Conservation (phyloP, 2,888 invertebrate genomes). For the Acholoe squamosa region DNA sequence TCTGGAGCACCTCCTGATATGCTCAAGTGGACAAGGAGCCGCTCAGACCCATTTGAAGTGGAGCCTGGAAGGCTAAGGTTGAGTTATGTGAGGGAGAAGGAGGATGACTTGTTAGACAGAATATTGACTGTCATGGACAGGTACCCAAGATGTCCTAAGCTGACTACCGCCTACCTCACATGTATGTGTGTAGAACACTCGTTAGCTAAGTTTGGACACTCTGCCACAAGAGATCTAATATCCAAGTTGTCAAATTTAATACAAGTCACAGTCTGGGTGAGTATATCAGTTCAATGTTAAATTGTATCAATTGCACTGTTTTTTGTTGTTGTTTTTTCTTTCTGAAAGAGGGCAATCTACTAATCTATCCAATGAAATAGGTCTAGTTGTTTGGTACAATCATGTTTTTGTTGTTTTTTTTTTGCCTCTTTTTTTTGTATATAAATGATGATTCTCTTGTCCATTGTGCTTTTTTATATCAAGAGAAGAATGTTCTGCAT, state of each 20-base stretch:
- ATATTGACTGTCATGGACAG: constrained; percentile 74
- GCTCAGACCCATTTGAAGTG: constrained; percentile 30
- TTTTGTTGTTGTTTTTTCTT: no score
- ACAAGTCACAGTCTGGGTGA: constrained; percentile 75
- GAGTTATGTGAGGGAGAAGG: constrained; percentile 71
- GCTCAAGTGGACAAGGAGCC: constrained; percentile 21
- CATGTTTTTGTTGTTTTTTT: no score
- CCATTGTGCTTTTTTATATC: no score
- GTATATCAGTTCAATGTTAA: no score
- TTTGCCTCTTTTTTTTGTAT: no score
- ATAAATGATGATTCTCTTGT: no score
- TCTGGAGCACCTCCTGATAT: background rate
- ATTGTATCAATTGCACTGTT: no score
- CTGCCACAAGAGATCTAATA: constrained; percentile 73
- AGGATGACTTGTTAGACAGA: constrained; percentile 76
- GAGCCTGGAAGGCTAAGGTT: constrained; percentile 70
- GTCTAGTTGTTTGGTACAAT: no score
- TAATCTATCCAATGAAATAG: no score
- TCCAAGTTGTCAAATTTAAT: constrained; percentile 73
- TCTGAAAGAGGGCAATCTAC: no score
- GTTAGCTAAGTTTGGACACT: constrained; percentile 72
- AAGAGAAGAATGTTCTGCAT: no score
- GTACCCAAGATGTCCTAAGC: constrained; percentile 71
- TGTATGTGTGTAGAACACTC: constrained; percentile 77
- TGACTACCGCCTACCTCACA: constrained; percentile 75